Evolutionary conservation across 2,113 vertebrate genomes (phyloP).

Genomic region (Empidonax alnorum): DNA sequence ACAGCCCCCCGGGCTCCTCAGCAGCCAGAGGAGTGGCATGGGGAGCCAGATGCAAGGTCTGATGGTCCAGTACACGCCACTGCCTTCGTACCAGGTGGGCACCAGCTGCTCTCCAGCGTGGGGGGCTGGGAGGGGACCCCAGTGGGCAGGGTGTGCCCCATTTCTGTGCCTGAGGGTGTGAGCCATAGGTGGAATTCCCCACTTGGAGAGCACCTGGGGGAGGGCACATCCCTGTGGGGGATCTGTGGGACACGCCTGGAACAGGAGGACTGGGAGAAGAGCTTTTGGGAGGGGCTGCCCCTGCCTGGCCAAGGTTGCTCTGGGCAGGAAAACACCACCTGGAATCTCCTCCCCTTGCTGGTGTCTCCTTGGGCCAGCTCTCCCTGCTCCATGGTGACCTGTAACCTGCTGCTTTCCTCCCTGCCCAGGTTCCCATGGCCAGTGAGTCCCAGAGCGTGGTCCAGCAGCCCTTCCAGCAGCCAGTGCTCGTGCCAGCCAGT

Average conservation of each 20-base stretch:
- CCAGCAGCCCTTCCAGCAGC: slow-evolving; percentile 94
- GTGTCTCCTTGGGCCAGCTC: background rate
- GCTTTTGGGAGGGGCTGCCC: background rate
- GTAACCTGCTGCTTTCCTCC: background rate
- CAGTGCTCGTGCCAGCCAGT: slow-evolving; percentile 92
- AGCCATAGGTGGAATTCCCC: background rate
- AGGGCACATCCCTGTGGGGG: background rate
- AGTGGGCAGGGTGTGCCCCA: background rate
- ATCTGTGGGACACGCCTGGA: background rate
- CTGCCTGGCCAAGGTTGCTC: background rate
- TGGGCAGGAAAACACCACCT: too few relatives aligned
- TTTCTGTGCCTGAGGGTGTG: background rate
- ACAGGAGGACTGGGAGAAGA: background rate
- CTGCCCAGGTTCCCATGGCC: slow-evolving; percentile 88
- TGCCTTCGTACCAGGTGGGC: slow-evolving; percentile 96
- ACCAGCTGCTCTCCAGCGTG: background rate
- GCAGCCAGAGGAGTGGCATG: slow-evolving; percentile 85
- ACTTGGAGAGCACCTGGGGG: background rate
- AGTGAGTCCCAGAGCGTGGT: slow-evolving; percentile 92
- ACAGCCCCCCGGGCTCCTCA: slow-evolving; percentile 88
- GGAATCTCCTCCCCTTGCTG: background rate
- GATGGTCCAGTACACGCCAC: slow-evolving; percentile 96
- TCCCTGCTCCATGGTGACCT: background rate
- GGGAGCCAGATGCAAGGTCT: slow-evolving; percentile 94
- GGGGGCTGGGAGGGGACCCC: background rate